Conservation (phyloP, 2,113 vertebrate genomes). For the Myocastor coypus region DNA sequence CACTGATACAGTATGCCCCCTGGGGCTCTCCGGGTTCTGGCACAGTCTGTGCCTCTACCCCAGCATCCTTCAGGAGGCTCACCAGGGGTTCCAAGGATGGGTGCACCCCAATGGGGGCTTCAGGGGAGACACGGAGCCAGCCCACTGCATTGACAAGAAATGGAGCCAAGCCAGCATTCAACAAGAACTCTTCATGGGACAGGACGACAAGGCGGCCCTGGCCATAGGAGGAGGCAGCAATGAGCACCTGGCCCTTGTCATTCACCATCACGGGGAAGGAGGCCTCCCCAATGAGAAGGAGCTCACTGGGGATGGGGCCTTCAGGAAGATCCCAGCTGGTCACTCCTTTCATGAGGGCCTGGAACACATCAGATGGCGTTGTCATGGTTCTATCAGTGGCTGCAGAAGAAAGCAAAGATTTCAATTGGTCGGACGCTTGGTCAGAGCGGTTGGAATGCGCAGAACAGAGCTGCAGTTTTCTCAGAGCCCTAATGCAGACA, state of each 20-base stretch:
- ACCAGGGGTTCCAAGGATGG: conserved; percentile 77
- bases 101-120: conserved; percentile 84
- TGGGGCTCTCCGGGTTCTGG: conserved; percentile 70
- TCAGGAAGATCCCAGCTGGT: conserved; percentile 70
- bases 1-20: conserved; percentile 75
- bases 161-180: conserved; percentile 65
- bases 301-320: conserved; percentile 52
- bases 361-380: conserved; percentile 23
- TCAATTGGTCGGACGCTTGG: background rate
- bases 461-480: background rate
- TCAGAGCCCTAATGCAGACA: background rate
- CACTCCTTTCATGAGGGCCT: conserved; percentile 74
- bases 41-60: conserved; percentile 36
- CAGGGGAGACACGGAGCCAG: conserved; percentile 81
- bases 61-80: conserved; percentile 75
- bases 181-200: conserved; percentile 88
- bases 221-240: conserved; percentile 84
- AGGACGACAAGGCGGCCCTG: conserved; percentile 88
- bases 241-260: conserved; percentile 78
- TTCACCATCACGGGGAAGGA: conserved; percentile 81
- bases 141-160: conserved; percentile 88
- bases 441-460: too few species aligned
- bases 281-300: conserved; percentile 73
- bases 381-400: conserved; percentile 45
- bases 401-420: background rate